These are phyloP conservation scores for Gallinago jamesoni DNA, from an alignment of 2,113 vertebrate genomes.

Conservation along the genomic window DNA sequence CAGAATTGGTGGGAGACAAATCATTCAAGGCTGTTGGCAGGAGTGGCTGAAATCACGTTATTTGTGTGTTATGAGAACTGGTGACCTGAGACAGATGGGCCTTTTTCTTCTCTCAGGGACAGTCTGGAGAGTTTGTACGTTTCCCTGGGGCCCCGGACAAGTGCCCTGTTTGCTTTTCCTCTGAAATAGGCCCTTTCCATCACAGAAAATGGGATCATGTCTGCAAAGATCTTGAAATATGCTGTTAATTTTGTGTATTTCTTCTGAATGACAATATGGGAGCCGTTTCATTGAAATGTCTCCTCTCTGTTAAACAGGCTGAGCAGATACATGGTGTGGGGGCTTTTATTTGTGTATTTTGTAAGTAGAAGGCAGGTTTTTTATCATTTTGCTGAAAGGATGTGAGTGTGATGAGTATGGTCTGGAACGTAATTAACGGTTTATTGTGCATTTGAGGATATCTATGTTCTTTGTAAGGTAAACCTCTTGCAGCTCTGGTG, in stretches of 20 bases:
- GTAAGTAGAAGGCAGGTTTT: neutral
- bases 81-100: neutral
- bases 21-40: neutral
- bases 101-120: neutral
- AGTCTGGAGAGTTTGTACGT: neutral
- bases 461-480: neutral
- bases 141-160: neutral
- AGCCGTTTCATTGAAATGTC: neutral
- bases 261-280: neutral
- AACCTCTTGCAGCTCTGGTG: neutral
- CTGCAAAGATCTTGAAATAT: neutral
- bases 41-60: neutral
- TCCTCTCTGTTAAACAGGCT: neutral
- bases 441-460: neutral
- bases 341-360: neutral
- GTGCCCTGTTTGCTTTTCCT: neutral
- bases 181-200: neutral
- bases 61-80: neutral
- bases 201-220: neutral
- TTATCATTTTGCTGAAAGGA: neutral
- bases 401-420: neutral
- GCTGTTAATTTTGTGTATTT: neutral
- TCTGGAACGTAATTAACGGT: neutral
- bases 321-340: neutral
- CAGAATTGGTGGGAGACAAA: neutral